These are phyloP conservation scores for Thaumatotibia leucotreta DNA, from an alignment of 1,140 invertebrate species.

Conservation along the genomic window DNA sequence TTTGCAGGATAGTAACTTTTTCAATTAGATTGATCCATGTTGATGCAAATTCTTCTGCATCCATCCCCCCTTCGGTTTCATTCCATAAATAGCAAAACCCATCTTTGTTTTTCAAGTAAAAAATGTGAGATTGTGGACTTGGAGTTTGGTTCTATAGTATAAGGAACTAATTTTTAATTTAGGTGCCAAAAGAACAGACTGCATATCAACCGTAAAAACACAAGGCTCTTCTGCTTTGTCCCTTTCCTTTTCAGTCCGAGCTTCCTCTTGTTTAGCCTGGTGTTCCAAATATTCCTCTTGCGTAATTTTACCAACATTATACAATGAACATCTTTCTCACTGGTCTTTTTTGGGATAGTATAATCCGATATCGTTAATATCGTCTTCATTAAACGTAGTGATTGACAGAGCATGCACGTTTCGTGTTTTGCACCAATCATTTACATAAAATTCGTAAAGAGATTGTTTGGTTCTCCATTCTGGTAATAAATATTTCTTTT, in stretches of 20 bases:
- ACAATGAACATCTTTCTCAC: too few relatives aligned
- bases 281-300: too few relatives aligned
- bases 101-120: conserved; percentile 25
- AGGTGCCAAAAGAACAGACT: conserved; percentile 21
- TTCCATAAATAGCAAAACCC: conserved; percentile 24
- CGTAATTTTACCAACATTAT: too few relatives aligned
- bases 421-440: too few relatives aligned
- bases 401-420: too few relatives aligned
- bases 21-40: conserved; percentile 16
- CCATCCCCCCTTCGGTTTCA: conserved; percentile 25
- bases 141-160: conserved; percentile 29
- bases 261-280: too few relatives aligned
- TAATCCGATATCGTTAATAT: too few relatives aligned
- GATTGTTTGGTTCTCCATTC: too few relatives aligned
- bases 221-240: neutral
- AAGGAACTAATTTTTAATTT: conserved; percentile 17
- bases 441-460: too few relatives aligned
- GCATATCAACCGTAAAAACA: conserved; percentile 4
- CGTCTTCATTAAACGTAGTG: too few relatives aligned
- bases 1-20: conserved; percentile 18
- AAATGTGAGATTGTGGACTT: conserved; percentile 21
- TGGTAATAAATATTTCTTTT: too few relatives aligned
- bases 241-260: conserved; percentile 16
- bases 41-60: conserved; percentile 22
- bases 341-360: too few relatives aligned